Conservation (phyloP, 1,140 invertebrate genomes). For the Papilio xuthus region DNA sequence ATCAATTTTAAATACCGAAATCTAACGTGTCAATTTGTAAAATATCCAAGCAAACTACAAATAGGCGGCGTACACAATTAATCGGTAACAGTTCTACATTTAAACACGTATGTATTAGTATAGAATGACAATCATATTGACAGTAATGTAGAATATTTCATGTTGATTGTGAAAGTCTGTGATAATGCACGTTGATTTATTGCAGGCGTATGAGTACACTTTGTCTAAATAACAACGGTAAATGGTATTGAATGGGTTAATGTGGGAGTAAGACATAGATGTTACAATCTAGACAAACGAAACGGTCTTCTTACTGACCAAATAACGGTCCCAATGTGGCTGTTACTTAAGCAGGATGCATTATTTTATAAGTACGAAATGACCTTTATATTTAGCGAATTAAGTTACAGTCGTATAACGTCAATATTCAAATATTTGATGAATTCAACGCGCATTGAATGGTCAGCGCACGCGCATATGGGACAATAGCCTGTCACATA, state of each 20-base stretch:
- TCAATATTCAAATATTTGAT: slow-evolving; percentile 9
- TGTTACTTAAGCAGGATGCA: neutral
- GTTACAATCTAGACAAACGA: too few relatives aligned
- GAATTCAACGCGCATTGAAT: neutral
- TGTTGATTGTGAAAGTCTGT: neutral
- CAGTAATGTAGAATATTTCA: neutral
- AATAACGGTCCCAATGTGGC: neutral
- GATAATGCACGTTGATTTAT: neutral
- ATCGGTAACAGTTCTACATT: slow-evolving; percentile 33
- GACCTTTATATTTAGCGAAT: neutral
- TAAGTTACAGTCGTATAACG: neutral
- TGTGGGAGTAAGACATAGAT: neutral
- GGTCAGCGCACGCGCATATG: neutral
- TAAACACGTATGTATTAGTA: slow-evolving; percentile 46
- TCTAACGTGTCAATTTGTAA: too few relatives aligned
- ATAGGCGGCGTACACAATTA: too few relatives aligned
- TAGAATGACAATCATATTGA: slow-evolving; percentile 28
- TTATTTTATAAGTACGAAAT: neutral
- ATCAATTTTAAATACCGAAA: too few relatives aligned
- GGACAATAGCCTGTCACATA: slow-evolving; percentile 1
- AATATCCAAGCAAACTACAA: too few relatives aligned
- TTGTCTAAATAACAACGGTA: neutral
- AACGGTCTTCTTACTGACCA: too few relatives aligned
- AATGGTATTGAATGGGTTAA: neutral
- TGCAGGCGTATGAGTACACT: neutral